Evolutionary conservation across 2,113 vertebrate genomes (phyloP).

Genomic region (Himantopus leucocephalus): DNA sequence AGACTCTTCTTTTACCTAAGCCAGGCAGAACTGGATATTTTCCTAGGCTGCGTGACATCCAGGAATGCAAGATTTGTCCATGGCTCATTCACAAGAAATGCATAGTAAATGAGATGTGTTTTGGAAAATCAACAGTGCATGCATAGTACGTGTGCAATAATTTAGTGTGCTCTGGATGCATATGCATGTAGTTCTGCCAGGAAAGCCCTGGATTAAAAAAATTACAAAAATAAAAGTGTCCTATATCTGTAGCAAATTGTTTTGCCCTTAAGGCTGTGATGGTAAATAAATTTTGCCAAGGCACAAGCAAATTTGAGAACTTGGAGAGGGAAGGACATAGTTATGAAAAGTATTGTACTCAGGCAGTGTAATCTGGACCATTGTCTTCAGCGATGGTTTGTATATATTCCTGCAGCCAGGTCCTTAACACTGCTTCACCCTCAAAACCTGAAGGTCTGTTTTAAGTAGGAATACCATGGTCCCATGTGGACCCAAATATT

Average conservation of each 20-base stretch:
- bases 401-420: neutral
- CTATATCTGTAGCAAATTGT: neutral
- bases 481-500: neutral
- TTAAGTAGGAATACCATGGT: neutral
- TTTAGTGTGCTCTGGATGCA: constrained; percentile 32
- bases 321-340: neutral
- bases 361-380: neutral
- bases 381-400: neutral
- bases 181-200: neutral
- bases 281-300: neutral
- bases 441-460: neutral
- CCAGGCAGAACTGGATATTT: constrained; percentile 10
- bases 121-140: constrained; percentile 42
- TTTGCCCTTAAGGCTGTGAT: neutral
- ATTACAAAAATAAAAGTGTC: neutral
- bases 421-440: neutral
- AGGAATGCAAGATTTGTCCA: constrained; percentile 9
- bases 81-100: constrained; percentile 45
- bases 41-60: neutral
- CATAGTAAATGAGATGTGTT: constrained; percentile 23
- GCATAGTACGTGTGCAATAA: constrained; percentile 33
- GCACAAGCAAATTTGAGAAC: neutral
- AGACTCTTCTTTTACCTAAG: constrained; percentile 5
- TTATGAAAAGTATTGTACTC: neutral
- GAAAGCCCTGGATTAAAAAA: neutral